These are phyloP conservation scores for Atherinomorus stipes DNA, from an alignment of 2,113 vertebrate genomes.

Conservation along the genomic window DNA sequence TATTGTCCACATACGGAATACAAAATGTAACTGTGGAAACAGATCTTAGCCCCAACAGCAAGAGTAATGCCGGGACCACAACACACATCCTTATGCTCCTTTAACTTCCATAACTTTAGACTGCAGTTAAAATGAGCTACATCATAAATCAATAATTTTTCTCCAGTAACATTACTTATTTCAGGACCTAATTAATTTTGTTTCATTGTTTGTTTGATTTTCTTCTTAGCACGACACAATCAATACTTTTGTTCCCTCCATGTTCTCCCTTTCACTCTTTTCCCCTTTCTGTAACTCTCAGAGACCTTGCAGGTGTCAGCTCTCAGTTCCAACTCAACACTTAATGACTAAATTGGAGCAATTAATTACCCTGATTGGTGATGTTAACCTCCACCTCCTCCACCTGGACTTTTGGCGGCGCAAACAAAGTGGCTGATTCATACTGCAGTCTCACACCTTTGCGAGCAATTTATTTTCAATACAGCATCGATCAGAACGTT, in stretches of 20 bases:
- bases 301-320: conserved; percentile 61
- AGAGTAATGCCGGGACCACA: not conserved
- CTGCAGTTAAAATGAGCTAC: not conserved
- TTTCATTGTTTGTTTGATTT: conserved; percentile 20
- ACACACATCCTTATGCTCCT: not conserved
- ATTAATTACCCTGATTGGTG: conserved; percentile 71
- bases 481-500: not conserved
- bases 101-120: not conserved
- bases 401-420: conserved; percentile 64
- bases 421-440: conserved; percentile 50
- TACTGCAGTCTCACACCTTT: conserved; percentile 13
- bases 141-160: conserved; percentile 8
- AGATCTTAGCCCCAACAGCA: not conserved
- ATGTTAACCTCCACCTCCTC: conserved; percentile 72
- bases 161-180: conserved; percentile 1
- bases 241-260: not conserved
- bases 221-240: conserved; percentile 1
- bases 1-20: no score
- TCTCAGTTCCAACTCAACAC: conserved; percentile 53
- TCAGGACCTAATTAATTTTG: conserved; percentile 10
- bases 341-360: conserved; percentile 73
- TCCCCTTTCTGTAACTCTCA: conserved; percentile 20
- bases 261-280: not conserved
- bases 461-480: conserved; percentile 24
- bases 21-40: not conserved